Conservation (phyloP, 2,888 invertebrate genomes). For the Oxytorus armatus region DNA sequence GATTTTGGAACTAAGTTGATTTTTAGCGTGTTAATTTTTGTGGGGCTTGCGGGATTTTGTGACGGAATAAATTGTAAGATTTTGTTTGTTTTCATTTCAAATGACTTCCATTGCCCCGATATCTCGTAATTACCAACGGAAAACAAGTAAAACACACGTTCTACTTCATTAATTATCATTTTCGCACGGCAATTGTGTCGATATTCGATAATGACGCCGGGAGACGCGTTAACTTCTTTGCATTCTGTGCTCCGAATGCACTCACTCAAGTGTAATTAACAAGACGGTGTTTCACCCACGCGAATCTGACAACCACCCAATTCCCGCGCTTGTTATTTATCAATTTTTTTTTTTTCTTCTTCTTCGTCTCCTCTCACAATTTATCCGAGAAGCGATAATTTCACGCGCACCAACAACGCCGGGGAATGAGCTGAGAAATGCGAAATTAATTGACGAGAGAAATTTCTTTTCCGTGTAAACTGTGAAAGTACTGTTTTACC, state of each 20-base stretch:
- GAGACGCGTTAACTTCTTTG: constrained; percentile 2
- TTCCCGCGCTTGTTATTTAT: constrained; percentile 62
- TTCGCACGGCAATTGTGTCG: constrained; percentile 59
- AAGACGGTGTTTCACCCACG: constrained; percentile 41
- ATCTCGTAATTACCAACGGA: background rate
- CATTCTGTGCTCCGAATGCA: constrained; percentile 15
- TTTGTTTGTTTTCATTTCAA: too few relatives aligned
- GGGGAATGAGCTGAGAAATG: constrained; percentile 22
- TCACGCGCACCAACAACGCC: background rate
- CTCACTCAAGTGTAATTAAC: constrained; percentile 42
- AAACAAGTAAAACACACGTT: background rate
- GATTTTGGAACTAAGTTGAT: too few relatives aligned
- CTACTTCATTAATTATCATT: constrained; percentile 36
- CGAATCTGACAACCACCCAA: constrained; percentile 49
- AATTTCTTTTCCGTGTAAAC: background rate
- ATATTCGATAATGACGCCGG: constrained; percentile 53
- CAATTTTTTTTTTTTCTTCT: constrained; percentile 13
- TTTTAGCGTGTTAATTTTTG: too few relatives aligned
- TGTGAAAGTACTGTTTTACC: background rate
- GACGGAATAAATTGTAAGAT: too few relatives aligned
- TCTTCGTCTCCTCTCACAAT: background rate
- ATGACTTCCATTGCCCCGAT: too few relatives aligned
- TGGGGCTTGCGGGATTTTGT: too few relatives aligned
- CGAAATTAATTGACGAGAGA: constrained; percentile 14
- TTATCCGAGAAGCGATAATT: constrained; percentile 13